Evolutionary conservation across 2,113 vertebrate genomes (phyloP).

Genomic region (Chrysochloris asiatica): DNA sequence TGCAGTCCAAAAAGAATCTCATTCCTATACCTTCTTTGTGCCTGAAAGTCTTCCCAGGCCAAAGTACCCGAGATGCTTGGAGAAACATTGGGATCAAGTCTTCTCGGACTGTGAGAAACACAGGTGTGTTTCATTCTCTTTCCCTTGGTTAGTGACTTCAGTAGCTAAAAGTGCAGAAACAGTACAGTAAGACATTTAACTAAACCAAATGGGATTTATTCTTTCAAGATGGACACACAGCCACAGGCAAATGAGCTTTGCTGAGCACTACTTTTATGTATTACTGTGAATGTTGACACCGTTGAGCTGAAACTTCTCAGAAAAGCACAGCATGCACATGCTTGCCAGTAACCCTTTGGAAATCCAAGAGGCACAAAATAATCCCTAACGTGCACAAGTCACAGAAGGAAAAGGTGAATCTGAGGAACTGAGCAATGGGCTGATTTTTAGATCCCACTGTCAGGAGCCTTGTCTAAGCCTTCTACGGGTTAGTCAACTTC

Average conservation of each 20-base stretch:
- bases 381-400: neutral
- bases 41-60: neutral
- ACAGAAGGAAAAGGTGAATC: neutral
- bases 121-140: neutral
- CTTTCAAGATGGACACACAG: neutral
- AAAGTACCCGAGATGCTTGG: neutral
- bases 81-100: neutral
- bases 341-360: neutral
- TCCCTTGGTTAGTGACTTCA: neutral
- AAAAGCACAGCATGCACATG: neutral
- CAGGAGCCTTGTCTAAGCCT: neutral
- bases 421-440: neutral
- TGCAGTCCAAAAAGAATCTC: neutral
- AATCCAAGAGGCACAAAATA: neutral
- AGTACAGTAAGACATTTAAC: neutral
- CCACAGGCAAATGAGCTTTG: conserved; percentile 4
- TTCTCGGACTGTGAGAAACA: neutral
- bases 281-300: neutral
- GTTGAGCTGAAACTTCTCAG: neutral
- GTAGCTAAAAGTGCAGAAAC: neutral
- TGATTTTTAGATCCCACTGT: neutral
- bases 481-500: neutral
- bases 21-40: neutral
- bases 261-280: neutral
- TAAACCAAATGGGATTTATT: neutral